Percentiles rank a stretch among this genome's conserved stretches.
phyloP scores from a whole-genome alignment of 2,888 invertebrate species.

The Drosophila suboccidentalis region DNA sequence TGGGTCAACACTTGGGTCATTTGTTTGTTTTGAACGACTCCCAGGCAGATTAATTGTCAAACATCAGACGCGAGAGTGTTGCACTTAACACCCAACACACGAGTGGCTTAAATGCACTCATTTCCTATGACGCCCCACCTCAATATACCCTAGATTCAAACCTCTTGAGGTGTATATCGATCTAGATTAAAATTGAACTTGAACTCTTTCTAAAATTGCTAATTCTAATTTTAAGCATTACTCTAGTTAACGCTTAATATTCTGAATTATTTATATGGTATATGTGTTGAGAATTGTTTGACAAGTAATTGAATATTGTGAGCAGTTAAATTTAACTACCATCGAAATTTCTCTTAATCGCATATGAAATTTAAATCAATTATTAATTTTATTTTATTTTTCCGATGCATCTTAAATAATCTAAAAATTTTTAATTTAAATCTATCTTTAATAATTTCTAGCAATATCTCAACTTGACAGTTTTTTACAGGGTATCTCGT shows the following conservation, averaged over 20 bases:
- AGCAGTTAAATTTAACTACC: too few species aligned
- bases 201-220: background rate
- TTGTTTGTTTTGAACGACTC: slow-evolving; percentile 33
- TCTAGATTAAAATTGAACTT: background rate
- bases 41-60: slow-evolving; percentile 67
- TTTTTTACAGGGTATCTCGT: slow-evolving; percentile 19
- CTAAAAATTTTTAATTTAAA: background rate
- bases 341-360: background rate
- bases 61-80: slow-evolving; percentile 23
- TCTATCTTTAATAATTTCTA: background rate
- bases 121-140: slow-evolving; percentile 37
- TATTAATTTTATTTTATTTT: too few species aligned
- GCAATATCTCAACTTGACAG: background rate
- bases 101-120: slow-evolving; percentile 35
- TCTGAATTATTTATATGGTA: background rate
- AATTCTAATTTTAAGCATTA: background rate
- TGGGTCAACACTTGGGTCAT: slow-evolving; percentile 46
- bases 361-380: too few species aligned
- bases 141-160: slow-evolving; percentile 21
- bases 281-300: background rate
- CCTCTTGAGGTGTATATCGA: background rate
- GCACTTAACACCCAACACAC: slow-evolving; percentile 47
- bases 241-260: background rate
- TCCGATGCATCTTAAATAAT: background rate
- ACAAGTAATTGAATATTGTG: too few species aligned